phyloP scores from a whole-genome alignment of 2,888 invertebrate genomes.

The Callosobruchus maculatus region DNA sequence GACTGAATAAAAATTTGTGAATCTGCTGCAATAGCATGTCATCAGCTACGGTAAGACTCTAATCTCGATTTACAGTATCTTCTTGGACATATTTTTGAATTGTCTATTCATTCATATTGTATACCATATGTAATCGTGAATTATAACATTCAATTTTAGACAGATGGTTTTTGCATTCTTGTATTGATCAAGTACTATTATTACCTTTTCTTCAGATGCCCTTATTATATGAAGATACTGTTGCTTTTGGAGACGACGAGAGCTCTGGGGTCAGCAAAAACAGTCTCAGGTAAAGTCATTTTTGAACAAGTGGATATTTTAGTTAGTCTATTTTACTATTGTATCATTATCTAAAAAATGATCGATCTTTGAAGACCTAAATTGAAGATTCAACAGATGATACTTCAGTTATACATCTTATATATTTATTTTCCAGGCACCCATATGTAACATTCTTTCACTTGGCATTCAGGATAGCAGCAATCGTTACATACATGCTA shows the following conservation, averaged over 20 bases:
- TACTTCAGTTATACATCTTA: not conserved
- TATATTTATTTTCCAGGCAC: slow-evolving; percentile 61
- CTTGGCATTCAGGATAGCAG: slow-evolving; percentile 78
- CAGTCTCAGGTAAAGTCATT: slow-evolving; percentile 21
- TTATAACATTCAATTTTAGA: not conserved
- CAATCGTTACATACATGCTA: slow-evolving; percentile 84
- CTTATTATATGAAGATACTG: slow-evolving; percentile 79
- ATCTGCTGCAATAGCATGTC: not conserved
- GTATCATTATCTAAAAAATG: too few relatives aligned
- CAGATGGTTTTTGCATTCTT: not conserved
- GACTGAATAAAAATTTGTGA: not conserved
- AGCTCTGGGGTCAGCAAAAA: slow-evolving; percentile 23
- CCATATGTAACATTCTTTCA: slow-evolving; percentile 92
- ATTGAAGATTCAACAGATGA: too few relatives aligned
- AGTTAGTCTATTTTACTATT: not conserved
- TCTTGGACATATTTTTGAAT: not conserved
- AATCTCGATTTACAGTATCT: not conserved
- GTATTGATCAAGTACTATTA: not conserved
- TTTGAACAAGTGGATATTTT: not conserved
- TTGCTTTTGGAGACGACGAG: slow-evolving; percentile 78
- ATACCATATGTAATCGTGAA: not conserved
- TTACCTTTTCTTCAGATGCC: slow-evolving; percentile 64
- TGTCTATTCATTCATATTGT: not conserved
- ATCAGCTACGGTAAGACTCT: not conserved
- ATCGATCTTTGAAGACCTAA: too few relatives aligned